These are phyloP conservation scores for Discoglossus pictus DNA, from an alignment of 2,797 vertebrate species.

Conservation along the genomic window DNA sequence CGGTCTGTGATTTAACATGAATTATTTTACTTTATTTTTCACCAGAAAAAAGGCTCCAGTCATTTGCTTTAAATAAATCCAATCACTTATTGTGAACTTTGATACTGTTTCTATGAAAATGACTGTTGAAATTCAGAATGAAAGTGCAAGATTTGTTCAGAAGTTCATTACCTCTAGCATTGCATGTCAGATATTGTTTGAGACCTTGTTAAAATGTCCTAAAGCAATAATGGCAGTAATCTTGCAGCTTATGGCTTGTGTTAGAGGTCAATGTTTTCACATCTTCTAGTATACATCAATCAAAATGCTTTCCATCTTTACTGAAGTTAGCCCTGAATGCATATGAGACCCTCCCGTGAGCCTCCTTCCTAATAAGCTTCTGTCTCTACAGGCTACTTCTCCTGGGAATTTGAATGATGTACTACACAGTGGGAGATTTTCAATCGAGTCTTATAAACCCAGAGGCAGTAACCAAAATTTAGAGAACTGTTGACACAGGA, in stretches of 20 bases:
- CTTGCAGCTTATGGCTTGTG: constrained; percentile 39
- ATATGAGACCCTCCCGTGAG: constrained; percentile 40
- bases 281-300: constrained; percentile 44
- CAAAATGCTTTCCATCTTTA: constrained; percentile 50
- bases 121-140: constrained; percentile 34
- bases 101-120: constrained; percentile 43
- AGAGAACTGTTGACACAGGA: constrained; percentile 41
- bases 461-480: constrained; percentile 45
- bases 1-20: constrained; percentile 25
- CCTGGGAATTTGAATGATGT: constrained; percentile 47
- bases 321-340: constrained; percentile 51
- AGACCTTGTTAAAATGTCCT: constrained; percentile 54
- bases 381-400: constrained; percentile 48
- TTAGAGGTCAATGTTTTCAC: constrained; percentile 49
- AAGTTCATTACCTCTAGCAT: constrained; percentile 53
- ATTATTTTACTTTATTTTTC: constrained; percentile 30
- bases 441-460: constrained; percentile 37
- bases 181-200: constrained; percentile 50
- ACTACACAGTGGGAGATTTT: constrained; percentile 34
- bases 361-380: constrained; percentile 51
- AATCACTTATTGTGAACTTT: constrained; percentile 38
- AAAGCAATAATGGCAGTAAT: constrained; percentile 52
- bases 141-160: constrained; percentile 50
- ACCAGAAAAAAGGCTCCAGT: constrained; percentile 33
- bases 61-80: constrained; percentile 16